Evolutionary conservation across 1,140 invertebrate species (phyloP).

Genomic region (Leptinotarsa defecta): DNA sequence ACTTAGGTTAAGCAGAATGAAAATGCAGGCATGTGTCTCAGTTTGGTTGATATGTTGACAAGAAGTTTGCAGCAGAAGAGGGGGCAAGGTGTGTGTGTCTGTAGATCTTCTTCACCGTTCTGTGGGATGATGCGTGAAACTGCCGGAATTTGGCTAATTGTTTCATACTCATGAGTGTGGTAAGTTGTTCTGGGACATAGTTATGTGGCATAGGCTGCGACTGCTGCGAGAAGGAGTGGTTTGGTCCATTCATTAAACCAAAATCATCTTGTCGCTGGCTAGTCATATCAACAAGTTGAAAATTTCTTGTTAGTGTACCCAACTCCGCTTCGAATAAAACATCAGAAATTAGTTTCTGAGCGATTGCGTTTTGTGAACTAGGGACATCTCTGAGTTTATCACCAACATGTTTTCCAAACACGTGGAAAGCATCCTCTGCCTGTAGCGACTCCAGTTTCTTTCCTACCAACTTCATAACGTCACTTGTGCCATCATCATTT

Average conservation of each 20-base stretch:
- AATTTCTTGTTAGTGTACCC: too few species aligned
- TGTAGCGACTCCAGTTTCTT: too few species aligned
- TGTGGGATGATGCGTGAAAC: too few species aligned
- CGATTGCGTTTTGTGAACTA: not conserved
- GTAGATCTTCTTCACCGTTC: too few species aligned
- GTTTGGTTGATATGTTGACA: not conserved
- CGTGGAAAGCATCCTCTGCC: not conserved
- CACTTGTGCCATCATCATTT: not conserved
- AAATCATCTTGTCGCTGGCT: not conserved
- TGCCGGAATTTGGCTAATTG: too few species aligned
- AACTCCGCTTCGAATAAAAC: slow-evolving; percentile 1
- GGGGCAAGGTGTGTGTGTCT: not conserved
- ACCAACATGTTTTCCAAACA: slow-evolving; percentile 3
- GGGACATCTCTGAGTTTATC: not conserved
- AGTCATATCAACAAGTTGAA: not conserved
- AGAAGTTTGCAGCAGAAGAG: not conserved
- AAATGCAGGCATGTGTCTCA: not conserved
- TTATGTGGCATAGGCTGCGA: too few species aligned
- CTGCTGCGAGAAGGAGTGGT: too few species aligned
- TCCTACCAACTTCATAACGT: not conserved
- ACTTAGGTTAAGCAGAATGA: not conserved
- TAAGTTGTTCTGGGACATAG: too few species aligned
- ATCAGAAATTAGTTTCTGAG: slow-evolving; percentile 9
- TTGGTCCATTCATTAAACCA: not conserved
- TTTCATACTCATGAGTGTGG: too few species aligned